Percentiles rank a stretch among this genome's conserved stretches.
Conservation (phyloP, 2,888 invertebrate species). For the Limulus polyphemus region DNA sequence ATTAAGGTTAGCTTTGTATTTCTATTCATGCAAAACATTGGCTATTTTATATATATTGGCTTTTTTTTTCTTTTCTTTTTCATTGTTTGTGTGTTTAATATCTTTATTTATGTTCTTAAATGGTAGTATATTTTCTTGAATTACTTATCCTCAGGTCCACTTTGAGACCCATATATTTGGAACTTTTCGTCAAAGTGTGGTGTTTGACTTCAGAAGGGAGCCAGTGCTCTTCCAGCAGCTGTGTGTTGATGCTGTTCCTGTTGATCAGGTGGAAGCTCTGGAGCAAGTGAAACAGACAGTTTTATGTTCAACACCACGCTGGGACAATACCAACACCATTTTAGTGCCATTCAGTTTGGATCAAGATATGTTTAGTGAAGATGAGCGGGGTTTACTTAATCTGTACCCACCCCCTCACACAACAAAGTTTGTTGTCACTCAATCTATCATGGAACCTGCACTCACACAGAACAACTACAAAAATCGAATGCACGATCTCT, state of each 20-base stretch:
- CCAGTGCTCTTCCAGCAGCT: slow-evolving; percentile 42
- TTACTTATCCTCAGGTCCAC: slow-evolving; percentile 36
- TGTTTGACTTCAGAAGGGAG: slow-evolving; percentile 54
- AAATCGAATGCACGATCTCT: slow-evolving; percentile 57
- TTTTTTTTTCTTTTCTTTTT: neutral
- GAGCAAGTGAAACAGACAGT: slow-evolving; percentile 26
- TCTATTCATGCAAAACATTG: neutral
- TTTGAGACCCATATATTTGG: slow-evolving; percentile 60
- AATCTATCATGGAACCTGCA: slow-evolving; percentile 45
- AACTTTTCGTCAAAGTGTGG: slow-evolving; percentile 61
- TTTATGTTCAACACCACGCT: slow-evolving; percentile 42
- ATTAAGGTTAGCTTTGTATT: neutral
- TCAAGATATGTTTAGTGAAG: slow-evolving; percentile 29
- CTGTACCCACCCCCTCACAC: slow-evolving; percentile 54
- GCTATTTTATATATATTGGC: neutral
- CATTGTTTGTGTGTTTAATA: neutral
- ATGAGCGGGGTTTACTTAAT: slow-evolving; percentile 42
- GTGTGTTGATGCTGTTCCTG: slow-evolving; percentile 62
- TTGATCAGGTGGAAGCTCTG: slow-evolving; percentile 43
- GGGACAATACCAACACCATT: slow-evolving; percentile 46
- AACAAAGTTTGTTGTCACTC: slow-evolving; percentile 53
- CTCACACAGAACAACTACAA: slow-evolving; percentile 56
- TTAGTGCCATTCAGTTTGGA: slow-evolving; percentile 39
- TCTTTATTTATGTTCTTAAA: neutral
- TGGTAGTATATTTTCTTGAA: slow-evolving; percentile 16